Base-by-base conservation (phyloP, 2,888 invertebrate genomes). In the Salticus scenicus region DNA sequence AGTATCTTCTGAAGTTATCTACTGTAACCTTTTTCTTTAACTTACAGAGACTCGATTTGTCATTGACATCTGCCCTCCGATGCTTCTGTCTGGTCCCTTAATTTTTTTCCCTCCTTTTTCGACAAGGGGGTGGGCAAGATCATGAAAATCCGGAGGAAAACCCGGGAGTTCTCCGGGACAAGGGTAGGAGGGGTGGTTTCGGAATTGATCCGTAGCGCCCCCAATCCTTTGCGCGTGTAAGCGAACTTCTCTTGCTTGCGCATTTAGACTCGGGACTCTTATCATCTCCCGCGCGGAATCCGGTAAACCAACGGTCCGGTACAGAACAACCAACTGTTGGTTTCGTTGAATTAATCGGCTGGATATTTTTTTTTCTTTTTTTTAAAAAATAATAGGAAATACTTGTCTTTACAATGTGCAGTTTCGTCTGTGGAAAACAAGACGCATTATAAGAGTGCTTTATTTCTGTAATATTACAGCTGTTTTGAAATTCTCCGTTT, bases 191-290 rank as follows among this genome's bases (percentile, higher is more conserved):
- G 42, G 70, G 51, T 24, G 27, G 70, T 17, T 41, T 27, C 63
- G 75, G 57, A 57, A 64, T 82, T 76, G 82, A 64, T 82, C 82
- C n/a, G 64, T 31, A 76, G 81, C 81, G 69, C 81, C 75, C 81
- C 41, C 75, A 37, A n/a, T n/a, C 63, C 71, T n/a, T 51, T 81
- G 81, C 81, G 81, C 81, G 74, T 27, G 69, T 27, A 33, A 64
- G 31, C n/a, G 30, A 14, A 24, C 4, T 24, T 20, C 37, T 8
- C 27, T 17, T 12, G 47, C 57, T 28, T 69, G 81, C 72, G 81
- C 81, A 67, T 66, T 66, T 67, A 4, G 57, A 57, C 14, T 57
- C 57, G 24, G 57, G 57, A 57, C 57, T 20, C 24, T 57, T 57
- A 24, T 57, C 57, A 42, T 24, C 20, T 67, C 74, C 51, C 69